Conservation (phyloP, 2,797 vertebrate species). For the Phrynocephalus guinanensis region DNA sequence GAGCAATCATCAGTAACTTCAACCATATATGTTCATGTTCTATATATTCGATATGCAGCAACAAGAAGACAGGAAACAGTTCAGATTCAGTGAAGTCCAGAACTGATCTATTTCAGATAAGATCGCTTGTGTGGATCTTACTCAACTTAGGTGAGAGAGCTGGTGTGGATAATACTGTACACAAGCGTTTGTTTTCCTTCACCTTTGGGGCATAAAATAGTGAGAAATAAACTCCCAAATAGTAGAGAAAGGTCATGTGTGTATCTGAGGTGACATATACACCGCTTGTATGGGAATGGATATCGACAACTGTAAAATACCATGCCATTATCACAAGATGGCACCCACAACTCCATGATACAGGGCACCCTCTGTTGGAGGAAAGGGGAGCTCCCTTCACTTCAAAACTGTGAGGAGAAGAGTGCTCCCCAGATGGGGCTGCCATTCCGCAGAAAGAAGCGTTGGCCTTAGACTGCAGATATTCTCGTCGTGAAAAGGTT, state of each 20-base stretch:
- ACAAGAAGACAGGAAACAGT: conserved; percentile 2
- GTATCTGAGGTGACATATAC: neutral
- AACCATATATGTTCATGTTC: too few relatives aligned
- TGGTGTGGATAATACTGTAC: conserved; percentile 11
- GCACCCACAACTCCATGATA: conserved; percentile 3
- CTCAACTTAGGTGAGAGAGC: neutral
- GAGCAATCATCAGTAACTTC: too few relatives aligned
- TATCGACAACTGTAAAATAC: neutral
- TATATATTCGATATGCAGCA: neutral
- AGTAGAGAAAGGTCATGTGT: neutral
- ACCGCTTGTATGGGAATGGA: neutral
- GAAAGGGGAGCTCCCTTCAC: too few relatives aligned
- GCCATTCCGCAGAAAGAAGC: too few relatives aligned
- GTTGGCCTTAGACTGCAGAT: too few relatives aligned
- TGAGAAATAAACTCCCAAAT: neutral
- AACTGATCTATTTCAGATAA: conserved; percentile 26
- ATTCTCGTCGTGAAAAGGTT: too few relatives aligned
- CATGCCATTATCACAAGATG: neutral
- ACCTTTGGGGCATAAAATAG: conserved; percentile 3
- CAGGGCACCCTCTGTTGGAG: neutral
- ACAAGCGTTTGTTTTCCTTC: conserved; percentile 21
- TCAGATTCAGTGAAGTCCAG: conserved; percentile 40
- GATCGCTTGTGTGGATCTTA: conserved; percentile 35
- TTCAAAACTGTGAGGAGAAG: too few relatives aligned
- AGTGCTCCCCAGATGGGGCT: too few relatives aligned